Percentiles rank a stretch among this genome's conserved stretches.
phyloP scores from a whole-genome alignment of 2,888 invertebrate genomes.

The Drosophila leonis region DNA sequence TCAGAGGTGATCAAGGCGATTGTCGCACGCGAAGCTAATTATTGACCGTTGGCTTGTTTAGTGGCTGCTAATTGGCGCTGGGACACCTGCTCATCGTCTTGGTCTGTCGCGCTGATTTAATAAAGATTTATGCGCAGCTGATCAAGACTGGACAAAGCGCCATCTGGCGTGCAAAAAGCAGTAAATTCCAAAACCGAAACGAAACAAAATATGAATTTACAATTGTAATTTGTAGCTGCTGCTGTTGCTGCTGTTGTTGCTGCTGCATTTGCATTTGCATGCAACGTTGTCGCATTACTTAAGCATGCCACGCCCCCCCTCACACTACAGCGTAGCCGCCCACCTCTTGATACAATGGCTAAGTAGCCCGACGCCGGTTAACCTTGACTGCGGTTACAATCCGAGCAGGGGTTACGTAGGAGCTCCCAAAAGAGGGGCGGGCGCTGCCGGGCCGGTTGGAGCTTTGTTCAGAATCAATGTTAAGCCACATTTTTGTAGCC shows the following conservation, averaged over 20 bases:
- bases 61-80: constrained; percentile 28
- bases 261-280: constrained; percentile 38
- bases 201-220: constrained; percentile 14
- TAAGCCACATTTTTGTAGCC: constrained; percentile 63
- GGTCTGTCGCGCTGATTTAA: constrained; percentile 50
- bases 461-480: constrained; percentile 39
- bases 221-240: constrained; percentile 29
- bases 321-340: neutral
- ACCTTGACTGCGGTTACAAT: constrained; percentile 72
- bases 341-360: constrained; percentile 41
- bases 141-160: constrained; percentile 42
- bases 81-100: constrained; percentile 54
- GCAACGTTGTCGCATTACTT: constrained; percentile 51
- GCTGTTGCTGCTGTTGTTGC: neutral
- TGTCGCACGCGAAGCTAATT: constrained; percentile 19
- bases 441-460: neutral
- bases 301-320: constrained; percentile 21
- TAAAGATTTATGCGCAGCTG: constrained; percentile 54
- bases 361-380: constrained; percentile 49
- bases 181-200: neutral
- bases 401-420: constrained; percentile 2
- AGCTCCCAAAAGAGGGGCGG: neutral
- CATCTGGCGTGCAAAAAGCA: constrained; percentile 40
- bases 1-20: constrained; percentile 15
- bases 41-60: constrained; percentile 42